Evolutionary conservation across 2,888 invertebrate species (phyloP), one percentile per base, ranked within the genome.

Genomic region (Conus canariensis): DNA sequence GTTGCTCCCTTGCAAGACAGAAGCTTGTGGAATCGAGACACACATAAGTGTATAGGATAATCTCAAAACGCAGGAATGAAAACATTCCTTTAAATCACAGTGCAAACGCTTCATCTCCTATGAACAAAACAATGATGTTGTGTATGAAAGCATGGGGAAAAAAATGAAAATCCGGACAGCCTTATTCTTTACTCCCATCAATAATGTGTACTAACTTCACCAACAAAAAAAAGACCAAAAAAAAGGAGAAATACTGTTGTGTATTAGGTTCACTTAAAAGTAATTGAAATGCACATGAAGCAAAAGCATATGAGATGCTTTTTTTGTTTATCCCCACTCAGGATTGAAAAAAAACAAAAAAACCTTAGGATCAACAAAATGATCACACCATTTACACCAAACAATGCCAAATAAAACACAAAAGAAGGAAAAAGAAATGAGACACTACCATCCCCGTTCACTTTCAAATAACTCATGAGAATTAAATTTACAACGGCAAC

Each of bases 31-130:
- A 83, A 83, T 83, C 82, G 58, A 58, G 22, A 19, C 6, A 7
- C 14, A 14, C 8, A 19, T 2, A 83, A 58, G 58, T 58, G 22
- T 56, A 19, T 8, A 56, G 82, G 16, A 22, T 83, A 83, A 83
- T 83, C 82, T 83, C 82, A 58, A 83, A 56, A 58, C 58, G 9
- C 82, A 83, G 82, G 82, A 83, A 83, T 83, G 58, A 83, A 83
- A 58, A 10, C 82, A 83, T 83, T 58, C 82, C 82, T 83, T 19
- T 7, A 16, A 83, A 83, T 83, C 82, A 83, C 56, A 58, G 30
- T 22, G 56, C 56, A 83, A 83, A 7, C 1, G 25, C 22, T 45
- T 14, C 80, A 25, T 45, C 80, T 80, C 80, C 80, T 14, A 14
- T 80, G 12, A 80, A 30, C 12, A 80, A 80, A 80, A 80, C 12